phyloP scores from a whole-genome alignment of 2,797 vertebrate genomes.

The Sylvilagus floridanus region DNA sequence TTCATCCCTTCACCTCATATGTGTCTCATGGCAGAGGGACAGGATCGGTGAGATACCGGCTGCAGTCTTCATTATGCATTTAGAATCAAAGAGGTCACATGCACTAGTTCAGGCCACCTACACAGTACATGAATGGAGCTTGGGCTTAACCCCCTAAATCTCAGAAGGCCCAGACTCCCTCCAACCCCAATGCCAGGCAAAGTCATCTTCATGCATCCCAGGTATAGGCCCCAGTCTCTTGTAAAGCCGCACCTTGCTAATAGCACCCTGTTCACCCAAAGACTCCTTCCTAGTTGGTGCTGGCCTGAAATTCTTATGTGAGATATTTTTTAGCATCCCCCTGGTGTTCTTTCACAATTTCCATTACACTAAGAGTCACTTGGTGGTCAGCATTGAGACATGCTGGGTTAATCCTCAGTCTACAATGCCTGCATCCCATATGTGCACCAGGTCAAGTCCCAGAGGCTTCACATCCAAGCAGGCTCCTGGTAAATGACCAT shows the following conservation, averaged over 20 bases:
- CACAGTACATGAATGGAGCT: not conserved
- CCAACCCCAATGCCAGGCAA: not conserved
- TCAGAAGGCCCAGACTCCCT: not conserved
- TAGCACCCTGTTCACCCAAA: not conserved
- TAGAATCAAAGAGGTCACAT: not conserved
- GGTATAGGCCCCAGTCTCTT: not conserved
- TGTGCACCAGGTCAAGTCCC: too few species aligned
- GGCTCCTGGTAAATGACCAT: too few species aligned
- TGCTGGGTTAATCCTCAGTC: too few species aligned
- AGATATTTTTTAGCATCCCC: not conserved
- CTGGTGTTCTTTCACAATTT: not conserved
- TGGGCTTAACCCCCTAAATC: not conserved
- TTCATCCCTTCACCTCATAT: not conserved
- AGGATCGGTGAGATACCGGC: rapidly evolving
- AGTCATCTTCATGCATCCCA: not conserved
- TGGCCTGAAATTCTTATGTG: not conserved
- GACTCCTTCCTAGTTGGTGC: not conserved
- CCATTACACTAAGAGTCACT: not conserved
- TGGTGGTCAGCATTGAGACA: too few species aligned
- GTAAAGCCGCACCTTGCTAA: not conserved
- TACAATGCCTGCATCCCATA: too few species aligned
- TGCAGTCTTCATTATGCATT: not conserved
- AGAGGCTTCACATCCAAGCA: too few species aligned
- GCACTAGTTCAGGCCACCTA: not conserved
- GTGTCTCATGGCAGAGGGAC: not conserved